phyloP scores from a whole-genome alignment of 2,797 vertebrate genomes.

The Rhabdomys pumilio region DNA sequence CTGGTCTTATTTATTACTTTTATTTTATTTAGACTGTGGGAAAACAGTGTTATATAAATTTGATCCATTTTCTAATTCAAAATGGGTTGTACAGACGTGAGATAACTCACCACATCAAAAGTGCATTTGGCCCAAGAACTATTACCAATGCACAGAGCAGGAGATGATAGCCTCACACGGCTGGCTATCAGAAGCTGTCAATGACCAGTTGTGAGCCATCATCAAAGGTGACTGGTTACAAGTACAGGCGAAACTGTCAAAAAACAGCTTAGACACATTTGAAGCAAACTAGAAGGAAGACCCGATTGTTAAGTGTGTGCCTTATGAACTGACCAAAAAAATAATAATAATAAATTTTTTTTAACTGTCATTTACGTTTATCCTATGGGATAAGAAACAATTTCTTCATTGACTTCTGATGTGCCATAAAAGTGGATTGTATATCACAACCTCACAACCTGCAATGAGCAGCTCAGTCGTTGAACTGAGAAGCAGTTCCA shows the following conservation, averaged over 20 bases:
- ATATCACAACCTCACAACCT: too few species aligned
- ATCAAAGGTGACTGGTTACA: not conserved
- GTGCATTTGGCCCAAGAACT: not conserved
- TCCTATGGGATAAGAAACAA: not conserved
- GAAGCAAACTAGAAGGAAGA: not conserved
- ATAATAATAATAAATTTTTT: too few species aligned
- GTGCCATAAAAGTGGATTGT: not conserved
- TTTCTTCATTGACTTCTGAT: not conserved
- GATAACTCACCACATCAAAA: not conserved
- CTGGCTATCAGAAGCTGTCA: not conserved
- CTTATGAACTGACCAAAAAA: not conserved
- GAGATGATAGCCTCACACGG: not conserved
- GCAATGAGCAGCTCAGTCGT: not conserved
- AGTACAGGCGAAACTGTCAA: not conserved
- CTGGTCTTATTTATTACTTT: not conserved
- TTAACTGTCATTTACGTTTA: not conserved
- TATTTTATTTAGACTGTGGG: not conserved
- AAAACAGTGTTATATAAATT: not conserved
- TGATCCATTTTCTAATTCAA: not conserved
- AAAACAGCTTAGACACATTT: not conserved
- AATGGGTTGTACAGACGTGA: not conserved
- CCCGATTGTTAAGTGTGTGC: not conserved
- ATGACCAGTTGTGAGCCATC: not conserved
- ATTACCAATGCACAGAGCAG: not conserved
- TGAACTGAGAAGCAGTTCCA: not conserved